Base-by-base conservation (phyloP, 1,140 invertebrate genomes). In the Homalodisca vitripennis region DNA sequence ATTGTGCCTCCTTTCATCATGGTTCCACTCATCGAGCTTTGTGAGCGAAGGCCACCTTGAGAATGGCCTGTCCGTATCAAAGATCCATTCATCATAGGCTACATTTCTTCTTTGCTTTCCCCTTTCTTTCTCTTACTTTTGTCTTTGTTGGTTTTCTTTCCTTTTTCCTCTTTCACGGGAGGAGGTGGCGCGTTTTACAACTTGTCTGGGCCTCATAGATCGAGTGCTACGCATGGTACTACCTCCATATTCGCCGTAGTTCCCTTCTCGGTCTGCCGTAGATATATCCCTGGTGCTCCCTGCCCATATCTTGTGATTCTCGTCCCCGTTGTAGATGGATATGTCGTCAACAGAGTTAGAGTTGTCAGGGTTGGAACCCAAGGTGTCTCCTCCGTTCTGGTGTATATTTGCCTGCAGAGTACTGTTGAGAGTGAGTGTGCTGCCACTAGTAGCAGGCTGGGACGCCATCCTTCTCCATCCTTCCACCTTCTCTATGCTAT, bases 251-350 rank as follows among this genome's bases (percentile, higher is more conserved):
- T 92, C 86, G 34, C 92, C 89, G 74, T 94, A 92, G 57, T 85
- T 82, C 51, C 82, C 83, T 73, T 88, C 79, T 60, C 69, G 85
- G 24, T 76, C 82, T 29, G 80, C 86, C 68, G 89, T 88, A 6
- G 88, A 77, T 60, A 91, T 86, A 71, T 93, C 91, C 66, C 89
- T 83, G 47, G 89, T 89, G 55, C 74, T 74, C 10, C 89, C 89
- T 0, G 89, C 90, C 93, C 93, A 96, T 1, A 96, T 90, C 80
- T 97, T 97, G 77, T 96, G 94, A 76, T 96, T 97, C 77, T 95
- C 93, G 76, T 95, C 92, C 0, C 91, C 92, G 76, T 94, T 94
- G 77, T 92, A 94, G 26, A 93, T 83, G 65, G 90, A 91, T 0
- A 88, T 80, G 51, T 92, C 89, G 71, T 91, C 90, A n/a, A 74